Conservation (phyloP, 2,113 vertebrate genomes). For the Oxyruncus cristatus region DNA sequence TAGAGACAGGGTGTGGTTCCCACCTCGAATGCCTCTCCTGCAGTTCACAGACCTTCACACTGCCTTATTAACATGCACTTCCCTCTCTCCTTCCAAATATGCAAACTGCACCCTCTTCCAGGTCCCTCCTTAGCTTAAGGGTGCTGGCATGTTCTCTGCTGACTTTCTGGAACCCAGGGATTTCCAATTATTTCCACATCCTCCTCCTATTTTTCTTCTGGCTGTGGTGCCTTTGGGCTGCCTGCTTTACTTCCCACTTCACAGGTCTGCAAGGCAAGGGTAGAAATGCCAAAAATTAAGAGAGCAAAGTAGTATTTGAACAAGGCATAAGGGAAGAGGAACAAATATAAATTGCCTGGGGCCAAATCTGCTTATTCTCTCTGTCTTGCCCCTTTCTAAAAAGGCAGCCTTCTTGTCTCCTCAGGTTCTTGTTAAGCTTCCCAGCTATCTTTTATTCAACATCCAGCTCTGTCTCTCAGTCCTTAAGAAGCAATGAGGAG, state of each 20-base stretch:
- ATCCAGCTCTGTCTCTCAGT: not conserved
- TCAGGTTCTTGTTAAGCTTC: conserved; percentile 4
- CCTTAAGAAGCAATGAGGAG: not conserved
- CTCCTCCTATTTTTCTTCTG: conserved; percentile 49
- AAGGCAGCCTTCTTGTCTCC: not conserved
- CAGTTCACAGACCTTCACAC: conserved; percentile 49
- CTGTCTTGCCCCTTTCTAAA: not conserved
- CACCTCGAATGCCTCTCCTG: conserved; percentile 48
- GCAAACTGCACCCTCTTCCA: conserved; percentile 52
- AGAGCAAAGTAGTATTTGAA: not conserved
- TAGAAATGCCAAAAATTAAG: not conserved
- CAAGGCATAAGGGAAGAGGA: not conserved
- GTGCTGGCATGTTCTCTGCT: conserved; percentile 45
- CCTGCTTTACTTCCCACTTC: conserved; percentile 22
- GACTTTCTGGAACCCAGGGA: conserved; percentile 62
- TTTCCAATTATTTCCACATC: conserved; percentile 66
- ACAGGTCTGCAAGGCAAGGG: conserved; percentile 3
- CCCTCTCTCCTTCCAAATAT: conserved; percentile 46
- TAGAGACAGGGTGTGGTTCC: conserved; percentile 40
- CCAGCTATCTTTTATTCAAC: not conserved
- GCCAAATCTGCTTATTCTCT: not conserved
- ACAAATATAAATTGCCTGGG: not conserved
- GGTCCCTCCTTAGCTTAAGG: conserved; percentile 65
- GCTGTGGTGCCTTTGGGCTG: conserved; percentile 20
- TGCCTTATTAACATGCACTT: conserved; percentile 9